Evolutionary conservation across 2,113 vertebrate genomes (phyloP), one percentile per base, ranked within the genome.

Genomic region (Oplegnathus fasciatus): DNA sequence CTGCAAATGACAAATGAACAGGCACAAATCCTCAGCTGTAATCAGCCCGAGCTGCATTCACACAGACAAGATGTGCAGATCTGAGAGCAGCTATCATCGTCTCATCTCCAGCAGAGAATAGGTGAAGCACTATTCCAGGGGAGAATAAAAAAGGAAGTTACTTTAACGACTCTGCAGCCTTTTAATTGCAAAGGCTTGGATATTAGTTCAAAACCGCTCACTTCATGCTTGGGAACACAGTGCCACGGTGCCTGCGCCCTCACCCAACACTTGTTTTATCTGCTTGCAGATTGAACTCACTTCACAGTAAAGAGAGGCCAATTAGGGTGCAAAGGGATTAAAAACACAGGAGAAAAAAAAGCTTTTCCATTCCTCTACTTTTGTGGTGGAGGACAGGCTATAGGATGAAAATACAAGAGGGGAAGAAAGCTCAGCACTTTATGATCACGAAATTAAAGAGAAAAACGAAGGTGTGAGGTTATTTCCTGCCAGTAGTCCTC

Each of bases 321-420:
- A 95, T 95, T 96, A 95, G 92, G 91, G 92, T 86, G 82, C 90
- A 90, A 77, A 90, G 68, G 91, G 94, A 94, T 95, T 94, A 94
- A 95, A 94, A 93, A 92, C 88, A 93, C 88, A 81, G 54, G 82
- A 24, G 15, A 22, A 87, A 60, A 83, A 86, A 83, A 84, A 6
- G 69, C 55, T 70, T 91, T 91, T 79, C 60, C 84, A 74, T 91
- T 84, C 84, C 85, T 86, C 72, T 48, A 69, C 89, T 83, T 91
- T 81, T 83, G 86, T 86, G 78, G 83, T 5, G 74, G 68, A 80
- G 79, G 77, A 86, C 78, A 73, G 78, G 79, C 87, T 58, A 69
- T 48, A 76, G 82, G 62, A 90, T 60, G 85, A 78, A 81, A 84
- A 85, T 44, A 77, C 83, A 88, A 68, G 83, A 78, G 67, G 14